A percentile compares a stretch with the other conserved stretches of the same genome.
Evolutionary conservation across 2,113 vertebrate species (phyloP).

Genomic region (Zosterops pallidus): DNA sequence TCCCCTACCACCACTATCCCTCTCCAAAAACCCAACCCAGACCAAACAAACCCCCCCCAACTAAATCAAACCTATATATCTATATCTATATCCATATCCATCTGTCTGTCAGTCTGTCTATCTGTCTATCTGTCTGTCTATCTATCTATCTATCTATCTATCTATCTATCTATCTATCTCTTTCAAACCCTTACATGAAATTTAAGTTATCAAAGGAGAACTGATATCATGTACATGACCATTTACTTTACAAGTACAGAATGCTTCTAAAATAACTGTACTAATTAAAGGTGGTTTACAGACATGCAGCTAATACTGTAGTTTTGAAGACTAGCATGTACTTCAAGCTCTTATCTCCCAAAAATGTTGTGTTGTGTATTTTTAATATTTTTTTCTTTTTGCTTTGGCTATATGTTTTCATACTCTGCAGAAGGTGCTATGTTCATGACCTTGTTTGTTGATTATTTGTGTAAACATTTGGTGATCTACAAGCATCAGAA

Average conservation of each 20-base stretch:
- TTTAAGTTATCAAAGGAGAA: neutral
- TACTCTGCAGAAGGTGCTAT: neutral
- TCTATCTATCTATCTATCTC: no score
- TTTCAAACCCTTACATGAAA: neutral
- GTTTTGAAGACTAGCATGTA: neutral
- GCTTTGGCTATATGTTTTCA: neutral
- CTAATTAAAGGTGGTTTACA: neutral
- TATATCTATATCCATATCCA: no score
- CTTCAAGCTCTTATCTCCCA: neutral
- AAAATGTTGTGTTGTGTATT: neutral
- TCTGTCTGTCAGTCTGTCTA: no score
- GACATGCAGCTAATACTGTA: neutral
- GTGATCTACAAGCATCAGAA: neutral
- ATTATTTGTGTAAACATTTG: neutral
- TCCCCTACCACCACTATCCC: fast-evolving
- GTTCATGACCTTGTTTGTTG: neutral
- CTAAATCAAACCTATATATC: no score
- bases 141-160: no score
- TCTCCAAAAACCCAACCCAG: no score
- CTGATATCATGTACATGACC: no score
- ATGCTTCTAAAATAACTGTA: neutral
- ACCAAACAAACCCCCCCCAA: no score
- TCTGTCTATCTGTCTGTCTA: no score
- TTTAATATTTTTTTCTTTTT: neutral
- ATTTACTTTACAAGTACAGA: neutral